phyloP scores from a whole-genome alignment of 2,888 invertebrate species.

The Adineta ricciae region DNA sequence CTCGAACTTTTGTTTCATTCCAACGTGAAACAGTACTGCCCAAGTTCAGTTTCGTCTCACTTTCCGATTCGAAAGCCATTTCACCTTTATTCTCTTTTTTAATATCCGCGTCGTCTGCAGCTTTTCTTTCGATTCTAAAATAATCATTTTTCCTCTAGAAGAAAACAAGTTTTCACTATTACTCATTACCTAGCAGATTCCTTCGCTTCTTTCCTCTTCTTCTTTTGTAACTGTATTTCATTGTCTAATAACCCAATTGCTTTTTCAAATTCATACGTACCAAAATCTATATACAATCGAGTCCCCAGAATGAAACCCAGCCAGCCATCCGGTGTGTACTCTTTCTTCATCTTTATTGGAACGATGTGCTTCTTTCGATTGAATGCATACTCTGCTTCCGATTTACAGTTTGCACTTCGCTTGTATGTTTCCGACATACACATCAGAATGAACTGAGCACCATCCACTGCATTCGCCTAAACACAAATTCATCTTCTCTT shows the following conservation, averaged over 20 bases:
- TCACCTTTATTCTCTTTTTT: background rate
- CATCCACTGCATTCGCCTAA: slow-evolving; percentile 43
- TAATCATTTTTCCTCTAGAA: background rate
- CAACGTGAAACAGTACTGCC: background rate
- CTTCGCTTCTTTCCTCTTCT: background rate
- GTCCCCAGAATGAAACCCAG: slow-evolving; percentile 37
- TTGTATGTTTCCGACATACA: slow-evolving; percentile 47
- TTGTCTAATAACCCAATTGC: background rate
- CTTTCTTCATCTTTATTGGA: slow-evolving; percentile 36
- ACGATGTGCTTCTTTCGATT: slow-evolving; percentile 36
- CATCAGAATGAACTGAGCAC: slow-evolving; percentile 42
- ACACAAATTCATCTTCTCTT: background rate
- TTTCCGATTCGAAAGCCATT: background rate
- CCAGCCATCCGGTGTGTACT: slow-evolving; percentile 38
- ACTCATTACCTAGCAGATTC: background rate
- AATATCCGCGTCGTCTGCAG: background rate
- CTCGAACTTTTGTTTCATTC: background rate
- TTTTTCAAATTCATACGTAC: background rate
- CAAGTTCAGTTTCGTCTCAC: background rate
- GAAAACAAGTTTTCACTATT: background rate
- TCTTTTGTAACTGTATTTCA: background rate
- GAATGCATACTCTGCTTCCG: slow-evolving; percentile 38
- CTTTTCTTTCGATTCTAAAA: background rate
- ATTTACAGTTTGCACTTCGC: slow-evolving; percentile 43
- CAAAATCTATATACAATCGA: slow-evolving; percentile 37